Evolutionary conservation across 2,113 vertebrate genomes (phyloP).

Genomic region (Gallinago jamesoni): DNA sequence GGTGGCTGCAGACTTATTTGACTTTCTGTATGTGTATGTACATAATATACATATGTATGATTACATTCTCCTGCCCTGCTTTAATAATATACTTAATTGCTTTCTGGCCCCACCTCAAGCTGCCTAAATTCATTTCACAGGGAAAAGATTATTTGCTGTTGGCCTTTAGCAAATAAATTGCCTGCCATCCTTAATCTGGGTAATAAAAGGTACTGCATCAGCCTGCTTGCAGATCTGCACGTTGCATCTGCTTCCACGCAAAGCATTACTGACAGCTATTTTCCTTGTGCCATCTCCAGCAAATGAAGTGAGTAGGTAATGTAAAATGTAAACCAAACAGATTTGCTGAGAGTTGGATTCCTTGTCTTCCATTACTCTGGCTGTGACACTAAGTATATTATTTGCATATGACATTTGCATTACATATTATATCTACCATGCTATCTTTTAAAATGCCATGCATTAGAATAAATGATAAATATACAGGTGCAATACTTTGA

Average conservation of each 20-base stretch:
- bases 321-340: background rate
- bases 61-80: slow-evolving; percentile 32
- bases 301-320: background rate
- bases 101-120: slow-evolving; percentile 28
- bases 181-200: slow-evolving; percentile 5
- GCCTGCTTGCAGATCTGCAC: background rate
- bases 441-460: background rate
- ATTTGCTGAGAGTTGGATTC: background rate
- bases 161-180: slow-evolving; percentile 19
- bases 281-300: background rate
- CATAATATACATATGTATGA: slow-evolving; percentile 5
- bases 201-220: slow-evolving; percentile 32
- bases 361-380: background rate
- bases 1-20: background rate
- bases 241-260: background rate
- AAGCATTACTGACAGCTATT: slow-evolving; percentile 19
- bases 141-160: slow-evolving; percentile 13
- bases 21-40: background rate
- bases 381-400: background rate
- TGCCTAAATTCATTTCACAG: background rate
- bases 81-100: slow-evolving; percentile 4
- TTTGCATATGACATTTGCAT: slow-evolving; percentile 6
- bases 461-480: background rate
- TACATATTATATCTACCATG: background rate
- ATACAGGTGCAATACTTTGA: background rate